Base-by-base conservation (phyloP, 1,140 invertebrate species). In the Acyrthosiphon pisum region DNA sequence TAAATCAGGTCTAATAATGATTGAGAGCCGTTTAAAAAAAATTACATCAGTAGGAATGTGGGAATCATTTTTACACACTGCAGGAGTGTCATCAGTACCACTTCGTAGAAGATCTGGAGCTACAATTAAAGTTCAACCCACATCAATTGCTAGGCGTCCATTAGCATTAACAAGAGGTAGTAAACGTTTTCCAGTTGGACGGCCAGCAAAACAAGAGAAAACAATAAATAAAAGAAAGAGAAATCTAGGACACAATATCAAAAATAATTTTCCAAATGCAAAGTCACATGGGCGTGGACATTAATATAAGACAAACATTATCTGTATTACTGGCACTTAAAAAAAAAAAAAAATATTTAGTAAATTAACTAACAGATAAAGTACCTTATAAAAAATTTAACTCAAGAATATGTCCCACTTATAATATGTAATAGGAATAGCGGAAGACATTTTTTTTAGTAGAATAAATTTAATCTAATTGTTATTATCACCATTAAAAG, bases 401-500 rank as follows among this genome's bases (percentile, higher is more conserved):
- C 46, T 46, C 6, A 46, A 46, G 46, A 46, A 46, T 46, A 46
- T 46, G 46, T 46, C 6, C 6, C 11, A 46, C 11, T 46, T 46
- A 46, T 46, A 46, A 46, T 46, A 46, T 46, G 46, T 46, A 46
- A 46, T 46, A 46, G 46, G 46, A 46, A 46, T 46, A 46, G 46
- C 46, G 46, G 46, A 6, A 6, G 6, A 46, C 46, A 46, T n/a
- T n/a, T n/a, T n/a, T n/a, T n/a, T n/a, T 46, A 46, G 46, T 46
- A 46, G 3, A 46, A 46, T 46, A 46, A 7, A 46, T 46, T 46
- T 46, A 9, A 46, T 46, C 3, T 41, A 41, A 41, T 41, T 41
- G 3, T n/a, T n/a, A n/a, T n/a, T 1, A 41, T 2, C 1, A 3
- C 3, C 0, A 46, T 9, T 46, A 9, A 46, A 9, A 0, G 11